phyloP scores from a whole-genome alignment of 2,113 vertebrate genomes.

The Dipodomys ordii region DNA sequence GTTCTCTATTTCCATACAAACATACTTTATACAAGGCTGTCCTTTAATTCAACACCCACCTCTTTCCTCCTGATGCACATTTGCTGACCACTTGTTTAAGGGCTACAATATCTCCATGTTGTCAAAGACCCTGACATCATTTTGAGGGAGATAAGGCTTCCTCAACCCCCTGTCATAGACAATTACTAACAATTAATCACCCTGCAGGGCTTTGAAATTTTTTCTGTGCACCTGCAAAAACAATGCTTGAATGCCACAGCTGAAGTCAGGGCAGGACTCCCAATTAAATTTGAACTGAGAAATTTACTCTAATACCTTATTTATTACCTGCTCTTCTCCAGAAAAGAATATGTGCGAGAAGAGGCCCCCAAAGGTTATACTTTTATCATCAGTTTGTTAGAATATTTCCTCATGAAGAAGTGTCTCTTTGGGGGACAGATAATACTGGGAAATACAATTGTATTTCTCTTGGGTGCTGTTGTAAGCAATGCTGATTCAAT shows the following conservation, averaged over 20 bases:
- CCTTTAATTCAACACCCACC: background rate
- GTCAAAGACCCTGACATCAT: background rate
- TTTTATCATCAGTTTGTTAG: constrained; percentile 13
- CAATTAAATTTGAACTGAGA: constrained; percentile 59
- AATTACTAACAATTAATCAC: constrained; percentile 15
- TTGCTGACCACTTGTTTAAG: background rate
- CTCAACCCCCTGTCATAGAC: background rate
- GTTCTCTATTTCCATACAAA: background rate
- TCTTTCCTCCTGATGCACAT: background rate
- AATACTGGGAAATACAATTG: background rate
- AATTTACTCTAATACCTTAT: constrained; percentile 50
- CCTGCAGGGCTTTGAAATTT: background rate
- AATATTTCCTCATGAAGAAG: background rate
- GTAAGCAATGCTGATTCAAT: background rate
- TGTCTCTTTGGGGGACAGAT: background rate
- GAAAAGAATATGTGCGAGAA: background rate
- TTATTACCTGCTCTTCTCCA: constrained; percentile 54
- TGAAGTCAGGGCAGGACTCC: background rate
- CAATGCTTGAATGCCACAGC: background rate
- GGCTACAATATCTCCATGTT: accelerated
- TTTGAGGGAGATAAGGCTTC: background rate
- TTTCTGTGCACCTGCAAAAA: constrained; percentile 17
- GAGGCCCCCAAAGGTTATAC: background rate
- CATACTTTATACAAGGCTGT: too few relatives aligned
- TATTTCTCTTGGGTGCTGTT: constrained; percentile 10